Evolutionary conservation across 2,113 vertebrate species (phyloP).

Genomic region (Osmerus mordax): DNA sequence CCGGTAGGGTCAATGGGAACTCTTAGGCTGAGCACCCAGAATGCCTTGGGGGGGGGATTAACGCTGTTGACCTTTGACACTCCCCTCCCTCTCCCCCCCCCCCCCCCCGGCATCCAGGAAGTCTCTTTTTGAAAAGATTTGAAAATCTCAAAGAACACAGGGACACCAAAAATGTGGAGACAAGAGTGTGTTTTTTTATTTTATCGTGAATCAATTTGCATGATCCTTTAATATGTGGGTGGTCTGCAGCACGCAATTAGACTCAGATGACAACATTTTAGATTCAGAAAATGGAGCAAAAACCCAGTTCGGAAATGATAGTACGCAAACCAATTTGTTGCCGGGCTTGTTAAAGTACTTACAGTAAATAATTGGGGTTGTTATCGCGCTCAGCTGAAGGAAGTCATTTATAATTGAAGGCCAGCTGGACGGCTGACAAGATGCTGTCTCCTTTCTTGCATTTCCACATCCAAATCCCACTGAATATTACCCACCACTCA

Average conservation of each 20-base stretch:
- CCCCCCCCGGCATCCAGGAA: too few relatives aligned
- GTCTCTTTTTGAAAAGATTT: too few relatives aligned
- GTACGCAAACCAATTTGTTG: neutral
- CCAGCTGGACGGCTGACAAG: slow-evolving; percentile 24
- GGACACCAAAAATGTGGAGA: too few relatives aligned
- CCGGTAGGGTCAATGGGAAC: slow-evolving; percentile 3
- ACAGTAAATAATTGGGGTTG: neutral
- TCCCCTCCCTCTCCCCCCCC: neutral
- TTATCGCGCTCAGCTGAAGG: slow-evolving; percentile 21
- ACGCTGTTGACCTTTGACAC: slow-evolving; percentile 6
- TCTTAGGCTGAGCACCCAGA: neutral
- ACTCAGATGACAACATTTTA: too few relatives aligned
- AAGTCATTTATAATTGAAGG: slow-evolving; percentile 52
- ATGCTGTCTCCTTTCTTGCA: neutral
- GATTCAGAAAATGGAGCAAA: neutral
- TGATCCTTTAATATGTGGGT: too few relatives aligned
- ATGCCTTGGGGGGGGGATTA: neutral
- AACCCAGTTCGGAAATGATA: too few relatives aligned
- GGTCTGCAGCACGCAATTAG: too few relatives aligned
- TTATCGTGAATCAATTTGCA: too few relatives aligned
- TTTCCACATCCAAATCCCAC: neutral
- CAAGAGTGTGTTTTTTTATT: too few relatives aligned
- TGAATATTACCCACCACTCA: neutral
- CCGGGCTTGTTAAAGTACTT: slow-evolving; percentile 2
- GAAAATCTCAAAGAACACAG: too few relatives aligned